Evolutionary conservation across 1,140 invertebrate genomes (phyloP), one percentile per base, ranked within the genome.

Genomic region (Steinernema feltiae): DNA sequence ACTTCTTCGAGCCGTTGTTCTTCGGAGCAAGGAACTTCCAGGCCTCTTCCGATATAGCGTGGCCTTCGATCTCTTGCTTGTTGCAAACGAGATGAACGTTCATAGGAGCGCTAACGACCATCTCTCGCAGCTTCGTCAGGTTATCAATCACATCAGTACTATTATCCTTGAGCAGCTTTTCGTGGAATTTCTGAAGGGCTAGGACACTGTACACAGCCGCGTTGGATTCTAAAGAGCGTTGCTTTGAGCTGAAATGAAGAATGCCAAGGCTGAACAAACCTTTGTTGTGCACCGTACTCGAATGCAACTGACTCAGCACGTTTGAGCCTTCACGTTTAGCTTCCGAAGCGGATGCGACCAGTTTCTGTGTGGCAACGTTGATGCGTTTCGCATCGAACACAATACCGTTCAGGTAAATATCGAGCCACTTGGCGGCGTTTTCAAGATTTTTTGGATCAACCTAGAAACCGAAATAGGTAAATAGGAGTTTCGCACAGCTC

Each of bases 371-470:
- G 72, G 92, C 91, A 15, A 93, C 91, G 82, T 91, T 90, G 1
- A 94, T 85, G 82, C 93, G 89, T 48, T 93, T 91, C 27, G 89
- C 88, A 1, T 90, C 91, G 73, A 94, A 90, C 76, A 90, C 88
- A 17, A 91, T 90, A 1, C 91, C 83, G 80, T 91, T 92, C 12
- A 95, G 86, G 0, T 94, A 86, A 79, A 93, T 91, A 79, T 91
- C 89, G 17, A 94, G 86, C 90, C 92, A 93, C 69, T 90, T 87
- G 0, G 95, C 90, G 0, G 92, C 91, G 81, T 90, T 90, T 1
- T 89, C 88, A 84, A 93, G 94, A 82, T 93, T 92, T 41, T 89
- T 87, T 15, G 91, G 89, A 87, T 93, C 92, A 29, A 92, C 89
- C 92, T 93, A 82, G 53, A 87, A 87, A 72, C n/a, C n/a, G n/a